These are phyloP conservation scores for Trichomycterus rosablanca DNA, from an alignment of 2,113 vertebrate species.

Conservation along the genomic window DNA sequence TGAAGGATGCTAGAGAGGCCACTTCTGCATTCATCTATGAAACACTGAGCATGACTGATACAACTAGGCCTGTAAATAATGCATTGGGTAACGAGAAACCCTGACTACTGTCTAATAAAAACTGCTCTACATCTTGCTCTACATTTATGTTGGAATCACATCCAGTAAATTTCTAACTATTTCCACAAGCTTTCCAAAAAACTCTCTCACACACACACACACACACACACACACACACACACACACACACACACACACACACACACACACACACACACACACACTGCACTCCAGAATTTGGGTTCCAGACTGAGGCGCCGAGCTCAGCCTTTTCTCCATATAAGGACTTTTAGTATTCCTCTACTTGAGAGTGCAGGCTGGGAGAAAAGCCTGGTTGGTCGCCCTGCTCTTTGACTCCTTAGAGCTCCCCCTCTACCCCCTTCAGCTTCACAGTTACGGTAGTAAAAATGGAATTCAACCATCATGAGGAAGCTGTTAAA, in stretches of 20 bases:
- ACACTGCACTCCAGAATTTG: constrained; percentile 16
- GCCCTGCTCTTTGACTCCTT: too few relatives aligned
- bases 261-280: constrained; percentile 38
- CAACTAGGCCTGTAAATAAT: constrained; percentile 8
- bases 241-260: too few relatives aligned
- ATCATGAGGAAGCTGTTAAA: constrained; percentile 15
- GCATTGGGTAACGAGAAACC: background rate
- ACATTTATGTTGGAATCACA: constrained; percentile 64
- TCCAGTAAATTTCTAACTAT: constrained; percentile 65
- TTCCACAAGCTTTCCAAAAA: constrained; percentile 61
- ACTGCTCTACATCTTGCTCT: constrained; percentile 13
- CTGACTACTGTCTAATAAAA: background rate
- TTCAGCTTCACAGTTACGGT: constrained; percentile 16
- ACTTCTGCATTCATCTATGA: constrained; percentile 10
- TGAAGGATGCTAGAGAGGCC: constrained; percentile 13
- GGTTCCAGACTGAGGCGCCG: constrained; percentile 61
- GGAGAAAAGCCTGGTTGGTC: constrained; percentile 22
- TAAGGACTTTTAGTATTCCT: constrained; percentile 73
- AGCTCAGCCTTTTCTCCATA: constrained; percentile 72
- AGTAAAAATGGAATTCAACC: constrained; percentile 22
- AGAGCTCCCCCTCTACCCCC: constrained; percentile 5
- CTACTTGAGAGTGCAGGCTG: constrained; percentile 16
- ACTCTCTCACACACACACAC: constrained; percentile 46
- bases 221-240: too few relatives aligned
- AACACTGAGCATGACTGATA: background rate